Evolutionary conservation across 1,140 invertebrate species (phyloP).

Genomic region (Drosophila varians): DNA sequence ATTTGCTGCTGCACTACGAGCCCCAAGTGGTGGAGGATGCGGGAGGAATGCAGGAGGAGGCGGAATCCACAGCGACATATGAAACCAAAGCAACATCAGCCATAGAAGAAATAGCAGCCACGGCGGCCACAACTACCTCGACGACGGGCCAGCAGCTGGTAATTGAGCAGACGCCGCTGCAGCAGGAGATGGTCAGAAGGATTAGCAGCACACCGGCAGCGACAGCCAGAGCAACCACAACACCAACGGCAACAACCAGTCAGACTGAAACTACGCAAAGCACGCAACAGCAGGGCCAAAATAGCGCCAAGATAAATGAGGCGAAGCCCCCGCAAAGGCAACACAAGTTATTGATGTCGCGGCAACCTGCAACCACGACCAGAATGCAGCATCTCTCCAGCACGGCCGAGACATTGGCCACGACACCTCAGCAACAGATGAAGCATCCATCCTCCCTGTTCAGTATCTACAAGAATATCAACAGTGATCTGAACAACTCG

Average conservation of each 20-base stretch:
- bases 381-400: conserved; percentile 16
- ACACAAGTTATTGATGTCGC: conserved; percentile 22
- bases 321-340: conserved; percentile 24
- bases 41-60: conserved; percentile 17
- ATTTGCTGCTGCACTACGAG: conserved; percentile 61
- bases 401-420: conserved; percentile 18
- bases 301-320: not conserved
- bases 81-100: conserved; percentile 73
- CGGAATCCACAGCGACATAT: conserved; percentile 38
- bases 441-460: conserved; percentile 40
- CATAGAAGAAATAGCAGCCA: conserved; percentile 36
- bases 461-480: conserved; percentile 70
- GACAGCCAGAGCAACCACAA: conserved; percentile 16
- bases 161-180: conserved; percentile 63
- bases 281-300: conserved; percentile 24
- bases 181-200: conserved; percentile 27
- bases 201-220: conserved; percentile 1
- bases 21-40: conserved; percentile 51
- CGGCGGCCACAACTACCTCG: conserved; percentile 41
- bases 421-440: conserved; percentile 48
- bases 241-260: conserved; percentile 18
- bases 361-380: conserved; percentile 26
- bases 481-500: conserved; percentile 58
- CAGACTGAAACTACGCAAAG: conserved; percentile 47
- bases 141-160: conserved; percentile 53